These are phyloP conservation scores for Ramphastos sulfuratus DNA, from an alignment of 2,113 vertebrate species.

Conservation along the genomic window DNA sequence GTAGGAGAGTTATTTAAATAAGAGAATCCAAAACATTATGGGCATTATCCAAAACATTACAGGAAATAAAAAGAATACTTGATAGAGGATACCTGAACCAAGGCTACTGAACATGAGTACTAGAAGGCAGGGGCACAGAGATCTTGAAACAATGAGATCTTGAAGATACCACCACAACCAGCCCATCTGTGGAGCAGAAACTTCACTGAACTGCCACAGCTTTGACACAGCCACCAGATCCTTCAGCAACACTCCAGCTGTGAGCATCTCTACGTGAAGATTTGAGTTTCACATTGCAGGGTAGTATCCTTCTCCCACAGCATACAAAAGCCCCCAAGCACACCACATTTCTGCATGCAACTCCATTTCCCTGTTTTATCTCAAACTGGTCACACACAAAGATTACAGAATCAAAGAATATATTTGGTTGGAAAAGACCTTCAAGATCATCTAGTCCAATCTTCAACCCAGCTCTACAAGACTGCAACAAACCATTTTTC, in stretches of 20 bases:
- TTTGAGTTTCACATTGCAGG: neutral
- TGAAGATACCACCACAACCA: neutral
- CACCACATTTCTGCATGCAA: neutral
- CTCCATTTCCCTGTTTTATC: neutral
- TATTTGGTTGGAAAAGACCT: no score
- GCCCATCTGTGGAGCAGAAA: neutral
- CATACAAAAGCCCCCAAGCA: fast-evolving
- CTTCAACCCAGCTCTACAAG: no score
- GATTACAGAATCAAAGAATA: no score
- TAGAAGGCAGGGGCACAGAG: neutral
- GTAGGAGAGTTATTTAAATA: no score
- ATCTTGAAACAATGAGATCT: neutral
- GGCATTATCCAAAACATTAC: neutral
- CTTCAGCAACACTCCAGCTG: neutral
- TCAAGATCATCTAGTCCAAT: no score
- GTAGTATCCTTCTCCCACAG: neutral
- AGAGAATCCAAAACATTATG: no score
- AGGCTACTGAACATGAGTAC: no score
- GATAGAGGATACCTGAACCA: neutral
- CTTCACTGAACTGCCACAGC: neutral
- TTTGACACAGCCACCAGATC: neutral
- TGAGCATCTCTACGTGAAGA: neutral
- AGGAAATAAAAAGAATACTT: neutral
- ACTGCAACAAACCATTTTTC: no score
- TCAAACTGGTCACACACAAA: neutral